Evolutionary conservation across 1,140 invertebrate genomes (phyloP).

Genomic region (Ctenoplectra terminalis): DNA sequence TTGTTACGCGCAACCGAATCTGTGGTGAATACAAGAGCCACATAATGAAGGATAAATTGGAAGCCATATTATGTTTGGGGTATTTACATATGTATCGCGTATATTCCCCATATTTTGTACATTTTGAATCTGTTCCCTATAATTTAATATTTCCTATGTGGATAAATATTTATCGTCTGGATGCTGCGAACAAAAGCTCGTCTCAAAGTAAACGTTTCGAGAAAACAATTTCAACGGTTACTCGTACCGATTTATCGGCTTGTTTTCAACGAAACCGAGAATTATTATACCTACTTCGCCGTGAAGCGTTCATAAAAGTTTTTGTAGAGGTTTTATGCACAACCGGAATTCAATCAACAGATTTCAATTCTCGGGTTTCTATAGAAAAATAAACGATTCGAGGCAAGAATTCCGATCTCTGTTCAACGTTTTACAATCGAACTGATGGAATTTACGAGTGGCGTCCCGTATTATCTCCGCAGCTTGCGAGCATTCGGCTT

Average conservation of each 20-base stretch:
- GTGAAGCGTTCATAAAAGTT: too few relatives aligned
- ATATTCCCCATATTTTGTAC: background rate
- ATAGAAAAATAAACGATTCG: background rate
- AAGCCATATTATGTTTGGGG: background rate
- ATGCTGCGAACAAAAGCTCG: too few relatives aligned
- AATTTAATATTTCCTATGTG: background rate
- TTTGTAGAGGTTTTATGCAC: too few relatives aligned
- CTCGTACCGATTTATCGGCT: too few relatives aligned
- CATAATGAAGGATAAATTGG: background rate
- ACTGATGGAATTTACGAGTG: slow-evolving; percentile 28
- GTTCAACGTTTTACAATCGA: slow-evolving; percentile 21
- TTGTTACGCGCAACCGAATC: background rate
- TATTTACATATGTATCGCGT: background rate
- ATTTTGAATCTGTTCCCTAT: background rate
- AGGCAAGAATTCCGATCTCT: background rate
- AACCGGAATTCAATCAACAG: background rate
- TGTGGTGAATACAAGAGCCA: background rate
- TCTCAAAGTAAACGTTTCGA: too few relatives aligned
- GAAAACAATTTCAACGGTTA: too few relatives aligned
- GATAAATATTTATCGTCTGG: background rate
- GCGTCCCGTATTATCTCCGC: slow-evolving; percentile 12
- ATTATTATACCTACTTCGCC: background rate
- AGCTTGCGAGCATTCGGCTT: slow-evolving; percentile 1
- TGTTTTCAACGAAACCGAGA: too few relatives aligned
- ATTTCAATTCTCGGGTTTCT: background rate